Percentiles rank a stretch among this genome's conserved stretches.
These are phyloP conservation scores for Heptranchias perlo DNA, from an alignment of 2,113 vertebrate species.

Conservation along the genomic window DNA sequence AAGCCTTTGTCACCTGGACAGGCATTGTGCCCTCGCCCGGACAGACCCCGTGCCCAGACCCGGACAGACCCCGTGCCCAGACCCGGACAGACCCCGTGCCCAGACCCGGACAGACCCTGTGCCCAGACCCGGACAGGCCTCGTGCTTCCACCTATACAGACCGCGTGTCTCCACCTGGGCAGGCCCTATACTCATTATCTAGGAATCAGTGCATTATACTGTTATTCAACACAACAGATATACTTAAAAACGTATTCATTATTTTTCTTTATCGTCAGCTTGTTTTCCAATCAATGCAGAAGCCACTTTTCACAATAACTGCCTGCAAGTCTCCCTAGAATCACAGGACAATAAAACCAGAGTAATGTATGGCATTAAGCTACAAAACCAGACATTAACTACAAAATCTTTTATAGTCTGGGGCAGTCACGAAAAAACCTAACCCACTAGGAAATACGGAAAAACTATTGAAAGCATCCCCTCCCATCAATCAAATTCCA, in stretches of 20 bases:
- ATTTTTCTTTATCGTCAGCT: neutral
- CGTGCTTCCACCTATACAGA: too few species aligned
- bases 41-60: too few species aligned
- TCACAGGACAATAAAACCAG: neutral
- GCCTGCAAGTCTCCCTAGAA: neutral
- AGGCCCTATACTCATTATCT: neutral
- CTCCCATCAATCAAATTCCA: conserved; percentile 22
- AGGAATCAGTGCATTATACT: neutral
- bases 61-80: too few species aligned
- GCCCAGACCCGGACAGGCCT: too few species aligned
- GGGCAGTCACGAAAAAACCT: neutral
- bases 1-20: neutral
- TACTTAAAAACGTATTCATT: neutral
- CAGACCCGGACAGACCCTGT: too few species aligned
- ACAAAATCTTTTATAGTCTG: neutral
- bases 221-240: neutral
- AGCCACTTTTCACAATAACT: neutral
- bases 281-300: neutral
- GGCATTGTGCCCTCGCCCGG: too few species aligned
- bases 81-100: too few species aligned
- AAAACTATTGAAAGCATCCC: neutral
- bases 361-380: neutral
- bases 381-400: neutral
- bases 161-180: too few species aligned
- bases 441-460: neutral